Evolutionary conservation across 2,888 invertebrate genomes (phyloP).

Genomic region (Amphipyra berbera): DNA sequence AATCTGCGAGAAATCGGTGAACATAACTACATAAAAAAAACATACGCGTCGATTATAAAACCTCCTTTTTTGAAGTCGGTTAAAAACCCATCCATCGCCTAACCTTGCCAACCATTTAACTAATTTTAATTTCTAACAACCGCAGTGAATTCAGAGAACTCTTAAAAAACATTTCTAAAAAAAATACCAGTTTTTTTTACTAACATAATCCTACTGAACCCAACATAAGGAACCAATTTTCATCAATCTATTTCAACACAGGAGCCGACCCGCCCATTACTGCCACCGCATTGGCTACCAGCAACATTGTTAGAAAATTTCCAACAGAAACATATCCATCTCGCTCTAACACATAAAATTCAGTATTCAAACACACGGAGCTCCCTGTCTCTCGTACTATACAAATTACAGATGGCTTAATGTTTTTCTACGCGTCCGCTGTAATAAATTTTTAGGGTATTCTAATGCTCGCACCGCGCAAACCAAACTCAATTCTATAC

Average conservation of each 20-base stretch:
- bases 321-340: slow-evolving; percentile 69
- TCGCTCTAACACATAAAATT: slow-evolving; percentile 65
- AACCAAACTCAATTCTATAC: slow-evolving; percentile 54
- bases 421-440: slow-evolving; percentile 82
- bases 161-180: slow-evolving; percentile 41
- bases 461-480: slow-evolving; percentile 60
- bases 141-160: slow-evolving; percentile 41
- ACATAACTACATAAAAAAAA: no score
- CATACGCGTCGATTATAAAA: no score
- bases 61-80: no score
- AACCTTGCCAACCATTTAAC: slow-evolving; percentile 21
- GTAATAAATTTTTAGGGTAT: slow-evolving; percentile 74
- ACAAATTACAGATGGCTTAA: slow-evolving; percentile 85
- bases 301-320: slow-evolving; percentile 69
- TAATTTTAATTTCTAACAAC: slow-evolving; percentile 20
- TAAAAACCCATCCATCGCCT: background rate
- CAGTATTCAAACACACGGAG: slow-evolving; percentile 32
- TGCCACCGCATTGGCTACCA: slow-evolving; percentile 84
- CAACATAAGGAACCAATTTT: slow-evolving; percentile 69
- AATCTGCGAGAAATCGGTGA: no score
- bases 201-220: slow-evolving; percentile 59
- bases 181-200: slow-evolving; percentile 36
- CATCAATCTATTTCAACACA: slow-evolving; percentile 71
- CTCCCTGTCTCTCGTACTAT: slow-evolving; percentile 75
- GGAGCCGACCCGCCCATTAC: slow-evolving; percentile 78